Evolutionary conservation across 2,797 vertebrate species (phyloP), one percentile per base, ranked within the genome.

Genomic region (Oceanodroma leucorhoa): DNA sequence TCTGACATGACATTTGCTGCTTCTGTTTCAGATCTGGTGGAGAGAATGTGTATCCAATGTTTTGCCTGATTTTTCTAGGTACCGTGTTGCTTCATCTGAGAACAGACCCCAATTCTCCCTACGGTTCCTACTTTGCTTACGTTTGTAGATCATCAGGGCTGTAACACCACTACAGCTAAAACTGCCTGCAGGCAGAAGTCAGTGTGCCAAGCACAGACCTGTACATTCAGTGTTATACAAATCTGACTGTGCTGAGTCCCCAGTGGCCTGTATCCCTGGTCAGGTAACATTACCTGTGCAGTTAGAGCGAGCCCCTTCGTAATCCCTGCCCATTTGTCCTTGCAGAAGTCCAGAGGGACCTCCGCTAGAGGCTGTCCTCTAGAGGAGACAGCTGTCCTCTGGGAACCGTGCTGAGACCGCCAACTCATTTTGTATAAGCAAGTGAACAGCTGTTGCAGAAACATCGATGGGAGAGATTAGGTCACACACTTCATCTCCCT

Each of bases 381-480:
- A 43, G 7, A 43, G 41, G 90, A 67, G 55, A 48, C 83, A 94
- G 66, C 57, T 96, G 80, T 87, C 91, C 80, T 26, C 61, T 90
- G 96, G 91, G 50, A 96, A 14, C 45, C 94, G 61, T 30, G 76
- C 50, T 83, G 81, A 93, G 69, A 92, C 82, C 43, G 5, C 85
- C 89, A 95, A 90, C 90, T 94, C 69, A 40, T 95, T 97, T 94
- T 88, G 73, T 83, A 34, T 77, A 75, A 89, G 95, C 82, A 72
- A 93, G 77, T 60, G 80, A 96, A 84, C 95, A 97, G 94, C 92
- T 94, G 96, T 81, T 87, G 80, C 67, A 78, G 83, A 75, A 93
- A 36, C 62, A 51, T 83, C 1, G 19, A 64, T 43, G 67, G 80
- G 82, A 91, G 91, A 69, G 88, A 94, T 91, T 73, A 94, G 88